Base-by-base conservation (phyloP, 2,113 vertebrate genomes). In the Saguinus imperator region DNA sequence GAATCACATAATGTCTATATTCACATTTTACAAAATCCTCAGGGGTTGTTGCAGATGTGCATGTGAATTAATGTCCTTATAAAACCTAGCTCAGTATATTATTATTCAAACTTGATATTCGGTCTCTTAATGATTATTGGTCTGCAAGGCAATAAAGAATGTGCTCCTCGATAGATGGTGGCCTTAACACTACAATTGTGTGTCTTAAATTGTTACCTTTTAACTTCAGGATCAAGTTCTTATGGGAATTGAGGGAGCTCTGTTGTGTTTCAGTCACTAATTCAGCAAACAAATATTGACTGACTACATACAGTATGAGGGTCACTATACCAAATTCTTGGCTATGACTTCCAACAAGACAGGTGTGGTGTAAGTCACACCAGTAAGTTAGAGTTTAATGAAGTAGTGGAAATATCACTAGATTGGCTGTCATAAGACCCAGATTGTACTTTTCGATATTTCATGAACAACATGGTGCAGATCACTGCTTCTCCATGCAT, bases 401-500 rank as follows among this genome's bases (percentile, higher is more conserved):
- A 29, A 58, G 5, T 25, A 57, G 12, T 37, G 14, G 29, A 81
- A 48, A 48, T 27, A 57, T 1, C 45, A 73, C 6, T 25, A 32
- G 16, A 32, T 27, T 45, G 45, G 29, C 40, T 35, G 5, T 66
- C 40, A 8, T 40, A 23, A 58, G 5, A 35, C 20, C 10, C 58
- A 1, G 27, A n/a, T n/a, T 2, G 25, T 82, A n/a, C 8, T 79
- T 77, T 20, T 32, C 17, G 21, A 27, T 72, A 57, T 50, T 43
- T 1, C 1, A 32, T 27, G 9, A 64, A 8, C 16, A 83, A 1
- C 27, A n/a, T 9, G 11, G 8, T 12, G 20, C 0, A 2, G 17
- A 37, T 40, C 4, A 25, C 14, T 66, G 16, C 10, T 89, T 37
- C 50, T 32, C 4, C 2, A 13, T 32, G 55, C 11, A 2, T 73